Conservation (phyloP, 2,113 vertebrate species). For the Axis porcinus region DNA sequence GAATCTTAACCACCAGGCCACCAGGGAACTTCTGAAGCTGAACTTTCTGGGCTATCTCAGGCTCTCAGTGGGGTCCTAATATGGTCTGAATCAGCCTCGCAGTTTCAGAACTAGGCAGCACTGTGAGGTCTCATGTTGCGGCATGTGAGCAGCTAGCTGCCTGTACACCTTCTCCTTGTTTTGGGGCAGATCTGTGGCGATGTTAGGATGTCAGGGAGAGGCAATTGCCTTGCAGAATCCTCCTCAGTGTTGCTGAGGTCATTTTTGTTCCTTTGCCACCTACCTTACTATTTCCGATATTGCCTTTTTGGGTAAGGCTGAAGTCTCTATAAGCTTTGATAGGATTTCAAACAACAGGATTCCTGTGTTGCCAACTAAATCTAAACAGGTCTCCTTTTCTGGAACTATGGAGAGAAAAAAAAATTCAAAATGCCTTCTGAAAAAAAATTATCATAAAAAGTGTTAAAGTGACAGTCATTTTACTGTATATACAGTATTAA, state of each 20-base stretch:
- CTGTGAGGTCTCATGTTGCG: background rate
- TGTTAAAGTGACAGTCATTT: background rate
- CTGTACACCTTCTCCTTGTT: background rate
- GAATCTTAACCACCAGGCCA: background rate
- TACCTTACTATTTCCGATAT: slow-evolving; percentile 69
- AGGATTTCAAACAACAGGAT: slow-evolving; percentile 73
- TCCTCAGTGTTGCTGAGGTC: background rate
- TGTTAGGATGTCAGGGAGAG: background rate
- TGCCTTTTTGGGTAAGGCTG: slow-evolving; percentile 43
- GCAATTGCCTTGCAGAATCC: background rate
- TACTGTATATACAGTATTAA: background rate
- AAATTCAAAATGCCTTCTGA: slow-evolving; percentile 42
- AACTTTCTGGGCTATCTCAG: background rate
- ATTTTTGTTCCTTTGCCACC: background rate
- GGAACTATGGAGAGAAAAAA: slow-evolving; percentile 34
- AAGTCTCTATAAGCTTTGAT: slow-evolving; percentile 72
- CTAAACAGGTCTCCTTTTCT: slow-evolving; percentile 26
- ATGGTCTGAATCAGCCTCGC: background rate
- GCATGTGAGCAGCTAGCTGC: background rate
- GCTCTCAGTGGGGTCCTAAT: background rate
- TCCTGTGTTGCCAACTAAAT: slow-evolving; percentile 39
- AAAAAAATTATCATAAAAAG: slow-evolving; percentile 14
- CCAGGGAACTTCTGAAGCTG: background rate
- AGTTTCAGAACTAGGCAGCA: background rate
- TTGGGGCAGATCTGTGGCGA: background rate